Percentiles rank a stretch among this genome's conserved stretches.
These are phyloP conservation scores for Sebastes hopkinsi DNA, from an alignment of 2,797 vertebrate species.

Conservation along the genomic window DNA sequence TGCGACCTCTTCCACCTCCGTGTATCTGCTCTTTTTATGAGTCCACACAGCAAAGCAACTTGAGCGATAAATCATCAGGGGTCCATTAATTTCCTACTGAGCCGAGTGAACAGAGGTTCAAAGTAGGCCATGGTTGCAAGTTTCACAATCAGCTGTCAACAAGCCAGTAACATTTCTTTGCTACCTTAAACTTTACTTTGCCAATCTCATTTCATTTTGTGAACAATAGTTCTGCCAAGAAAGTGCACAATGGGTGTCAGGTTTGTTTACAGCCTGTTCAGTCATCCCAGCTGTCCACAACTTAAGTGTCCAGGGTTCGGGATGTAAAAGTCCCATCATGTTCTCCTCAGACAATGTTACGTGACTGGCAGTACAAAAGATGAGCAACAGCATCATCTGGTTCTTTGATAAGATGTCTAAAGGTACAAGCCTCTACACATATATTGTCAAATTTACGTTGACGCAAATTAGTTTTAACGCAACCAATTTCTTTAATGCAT, in stretches of 20 bases:
- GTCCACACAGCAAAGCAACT: conserved; percentile 8
- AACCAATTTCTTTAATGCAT: too few species aligned
- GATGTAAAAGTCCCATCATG: too few species aligned
- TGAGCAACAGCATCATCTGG: too few species aligned
- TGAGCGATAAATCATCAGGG: conserved; percentile 21
- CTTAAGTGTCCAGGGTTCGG: too few species aligned
- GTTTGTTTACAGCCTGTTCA: conserved; percentile 1
- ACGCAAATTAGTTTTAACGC: too few species aligned
- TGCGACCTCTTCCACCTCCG: neutral
- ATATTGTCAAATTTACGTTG: too few species aligned
- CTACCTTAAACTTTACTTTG: too few species aligned
- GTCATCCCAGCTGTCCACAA: neutral
- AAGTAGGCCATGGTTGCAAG: neutral
- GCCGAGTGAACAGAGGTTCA: neutral
- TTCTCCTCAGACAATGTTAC: fast-evolving
- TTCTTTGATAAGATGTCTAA: too few species aligned
- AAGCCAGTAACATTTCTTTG: neutral
- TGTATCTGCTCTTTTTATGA: conserved; percentile 3
- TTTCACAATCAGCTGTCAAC: neutral
- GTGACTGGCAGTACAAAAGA: too few species aligned
- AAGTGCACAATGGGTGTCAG: neutral
- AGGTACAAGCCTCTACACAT: too few species aligned
- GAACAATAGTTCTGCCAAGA: neutral
- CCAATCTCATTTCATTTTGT: neutral
- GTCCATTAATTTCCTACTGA: conserved; percentile 14